Conservation (phyloP, 2,888 invertebrate species). For the Orthosia incerta region DNA sequence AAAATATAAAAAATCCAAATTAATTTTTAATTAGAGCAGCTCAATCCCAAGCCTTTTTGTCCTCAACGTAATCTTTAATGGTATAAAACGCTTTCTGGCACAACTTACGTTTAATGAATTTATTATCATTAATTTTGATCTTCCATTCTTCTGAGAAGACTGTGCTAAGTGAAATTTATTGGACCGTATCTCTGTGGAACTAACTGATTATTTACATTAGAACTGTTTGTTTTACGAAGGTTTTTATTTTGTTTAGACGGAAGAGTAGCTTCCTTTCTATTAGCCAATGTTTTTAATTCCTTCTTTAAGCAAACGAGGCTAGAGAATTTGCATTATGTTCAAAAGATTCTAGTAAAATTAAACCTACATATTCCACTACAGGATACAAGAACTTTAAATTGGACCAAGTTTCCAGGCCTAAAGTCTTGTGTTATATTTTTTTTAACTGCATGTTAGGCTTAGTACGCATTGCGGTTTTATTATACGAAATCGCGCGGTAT, state of each 20-base stretch:
- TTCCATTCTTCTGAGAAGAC: slow-evolving; percentile 35
- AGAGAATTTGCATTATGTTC: neutral
- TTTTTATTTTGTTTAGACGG: slow-evolving; percentile 29
- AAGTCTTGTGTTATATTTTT: neutral
- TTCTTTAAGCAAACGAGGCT: slow-evolving; percentile 6
- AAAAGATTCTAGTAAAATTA: neutral
- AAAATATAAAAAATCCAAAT: too few relatives aligned
- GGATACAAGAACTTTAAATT: neutral
- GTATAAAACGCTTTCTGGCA: too few relatives aligned
- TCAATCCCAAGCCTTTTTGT: too few relatives aligned
- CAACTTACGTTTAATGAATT: too few relatives aligned
- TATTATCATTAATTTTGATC: slow-evolving; percentile 59
- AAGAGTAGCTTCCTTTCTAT: slow-evolving; percentile 31
- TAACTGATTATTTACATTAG: slow-evolving; percentile 24
- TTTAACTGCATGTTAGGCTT: neutral
- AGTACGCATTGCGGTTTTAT: too few relatives aligned
- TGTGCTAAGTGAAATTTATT: slow-evolving; percentile 55
- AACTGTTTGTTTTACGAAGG: slow-evolving; percentile 34
- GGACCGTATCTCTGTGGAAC: slow-evolving; percentile 34
- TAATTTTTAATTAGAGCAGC: too few relatives aligned
- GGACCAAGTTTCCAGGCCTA: neutral
- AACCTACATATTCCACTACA: too few relatives aligned
- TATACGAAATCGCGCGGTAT: too few relatives aligned
- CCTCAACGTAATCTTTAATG: too few relatives aligned
- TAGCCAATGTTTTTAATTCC: neutral